Evolutionary conservation across 1,140 invertebrate species (phyloP).

Genomic region (Brachionus rubens): DNA sequence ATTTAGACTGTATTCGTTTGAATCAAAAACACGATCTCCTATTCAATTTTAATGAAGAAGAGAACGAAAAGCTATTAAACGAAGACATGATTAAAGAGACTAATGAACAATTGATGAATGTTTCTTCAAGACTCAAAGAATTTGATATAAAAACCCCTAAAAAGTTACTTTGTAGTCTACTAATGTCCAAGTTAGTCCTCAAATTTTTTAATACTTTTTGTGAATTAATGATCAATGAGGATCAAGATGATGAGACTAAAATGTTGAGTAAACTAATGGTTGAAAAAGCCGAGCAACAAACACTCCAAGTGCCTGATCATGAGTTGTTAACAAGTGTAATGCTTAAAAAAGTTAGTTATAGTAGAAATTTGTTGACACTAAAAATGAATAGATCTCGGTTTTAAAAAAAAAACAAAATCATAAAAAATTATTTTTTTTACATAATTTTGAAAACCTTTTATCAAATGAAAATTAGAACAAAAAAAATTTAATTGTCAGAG

Average conservation of each 20-base stretch:
- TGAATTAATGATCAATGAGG: not conserved
- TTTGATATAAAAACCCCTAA: not conserved
- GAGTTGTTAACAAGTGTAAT: not conserved
- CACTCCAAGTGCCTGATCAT: not conserved
- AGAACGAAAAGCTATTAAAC: not conserved
- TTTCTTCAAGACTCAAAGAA: not conserved
- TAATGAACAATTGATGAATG: constrained; percentile 17
- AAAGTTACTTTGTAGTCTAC: not conserved
- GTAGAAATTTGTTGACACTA: not conserved
- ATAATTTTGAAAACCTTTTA: not conserved
- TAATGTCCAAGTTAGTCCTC: not conserved
- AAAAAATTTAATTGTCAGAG: too few species aligned
- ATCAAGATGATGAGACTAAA: not conserved
- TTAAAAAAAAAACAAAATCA: too few species aligned
- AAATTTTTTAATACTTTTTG: constrained; percentile 12
- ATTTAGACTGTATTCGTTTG: constrained; percentile 21
- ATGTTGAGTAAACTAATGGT: not conserved
- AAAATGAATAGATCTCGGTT: constrained; percentile 14
- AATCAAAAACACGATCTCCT: not conserved
- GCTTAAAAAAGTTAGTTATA: not conserved
- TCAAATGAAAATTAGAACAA: not conserved
- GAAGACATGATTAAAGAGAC: not conserved
- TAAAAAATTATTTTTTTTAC: too few species aligned
- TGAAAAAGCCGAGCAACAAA: constrained; percentile 30
- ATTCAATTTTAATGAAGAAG: not conserved